Evolutionary conservation across 2,888 invertebrate species (phyloP).

Genomic region (Craniophora ligustri): DNA sequence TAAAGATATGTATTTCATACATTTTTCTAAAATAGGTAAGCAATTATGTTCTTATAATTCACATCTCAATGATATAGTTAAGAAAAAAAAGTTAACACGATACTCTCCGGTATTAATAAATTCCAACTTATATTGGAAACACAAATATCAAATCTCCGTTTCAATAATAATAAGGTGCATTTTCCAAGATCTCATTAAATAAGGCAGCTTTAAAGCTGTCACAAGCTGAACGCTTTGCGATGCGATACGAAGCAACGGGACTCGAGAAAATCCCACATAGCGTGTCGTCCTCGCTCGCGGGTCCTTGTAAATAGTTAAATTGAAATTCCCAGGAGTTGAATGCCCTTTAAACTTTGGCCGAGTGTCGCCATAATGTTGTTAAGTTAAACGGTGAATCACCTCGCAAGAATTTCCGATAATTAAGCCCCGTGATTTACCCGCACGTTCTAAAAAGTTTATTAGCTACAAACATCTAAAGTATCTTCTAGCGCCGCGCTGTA

Average conservation of each 20-base stretch:
- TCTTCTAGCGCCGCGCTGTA: too few relatives aligned
- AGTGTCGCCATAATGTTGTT: constrained; percentile 7
- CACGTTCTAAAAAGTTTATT: too few relatives aligned
- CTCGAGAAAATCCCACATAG: constrained; percentile 13
- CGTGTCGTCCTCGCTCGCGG: background rate
- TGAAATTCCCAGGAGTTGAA: constrained; percentile 52
- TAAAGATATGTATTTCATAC: too few relatives aligned
- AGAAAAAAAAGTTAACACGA: too few relatives aligned
- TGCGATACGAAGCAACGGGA: background rate
- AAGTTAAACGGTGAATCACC: constrained; percentile 3
- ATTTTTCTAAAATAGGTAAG: too few relatives aligned
- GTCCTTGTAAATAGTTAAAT: constrained; percentile 50
- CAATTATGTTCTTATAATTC: too few relatives aligned
- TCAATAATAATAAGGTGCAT: background rate
- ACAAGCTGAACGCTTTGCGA: constrained; percentile 9
- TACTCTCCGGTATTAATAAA: background rate
- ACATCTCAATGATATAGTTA: too few relatives aligned
- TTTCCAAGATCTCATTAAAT: constrained; percentile 5
- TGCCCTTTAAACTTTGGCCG: constrained; percentile 21
- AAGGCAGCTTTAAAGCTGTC: constrained; percentile 13
- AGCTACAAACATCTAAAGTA: too few relatives aligned
- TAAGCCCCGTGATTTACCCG: too few relatives aligned
- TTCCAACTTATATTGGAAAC: background rate
- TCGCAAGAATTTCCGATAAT: constrained; percentile 23
- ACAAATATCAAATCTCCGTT: background rate